Conservation (phyloP, 2,888 invertebrate species). For the Agrenia bidenticulata region DNA sequence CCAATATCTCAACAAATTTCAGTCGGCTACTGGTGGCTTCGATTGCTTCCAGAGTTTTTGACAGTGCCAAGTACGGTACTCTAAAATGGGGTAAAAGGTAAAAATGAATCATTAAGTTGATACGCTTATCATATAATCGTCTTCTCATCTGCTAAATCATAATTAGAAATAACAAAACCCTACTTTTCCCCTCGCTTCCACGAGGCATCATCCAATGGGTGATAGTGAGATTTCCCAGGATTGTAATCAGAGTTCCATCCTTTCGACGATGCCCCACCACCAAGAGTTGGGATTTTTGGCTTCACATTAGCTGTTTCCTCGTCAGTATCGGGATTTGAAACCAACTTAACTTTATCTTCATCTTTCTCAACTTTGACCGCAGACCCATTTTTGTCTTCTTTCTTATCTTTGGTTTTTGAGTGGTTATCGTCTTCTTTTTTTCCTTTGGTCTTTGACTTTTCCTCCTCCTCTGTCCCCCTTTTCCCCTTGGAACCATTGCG, state of each 20-base stretch:
- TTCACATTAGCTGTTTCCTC: conserved; percentile 21
- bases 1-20: conserved; percentile 85
- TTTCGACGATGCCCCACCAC: conserved; percentile 24
- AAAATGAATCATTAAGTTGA: background rate
- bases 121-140: background rate
- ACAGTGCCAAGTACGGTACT: conserved; percentile 89
- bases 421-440: conserved; percentile 24
- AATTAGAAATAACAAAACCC: conserved; percentile 1
- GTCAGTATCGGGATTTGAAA: conserved; percentile 12
- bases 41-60: conserved; percentile 84
- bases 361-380: conserved; percentile 14
- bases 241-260: conserved; percentile 63
- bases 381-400: background rate
- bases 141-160: background rate
- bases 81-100: conserved; percentile 58
- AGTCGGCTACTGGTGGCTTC: conserved; percentile 81
- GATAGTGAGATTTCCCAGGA: conserved; percentile 71
- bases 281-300: conserved; percentile 13
- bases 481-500: background rate
- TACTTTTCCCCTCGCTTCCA: conserved; percentile 74
- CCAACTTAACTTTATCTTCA: conserved; percentile 21
- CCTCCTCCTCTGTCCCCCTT: background rate
- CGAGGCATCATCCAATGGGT: conserved; percentile 79
- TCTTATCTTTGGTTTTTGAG: conserved; percentile 12
- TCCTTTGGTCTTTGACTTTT: conserved; percentile 13